These are phyloP conservation scores for Epinephelus awoara DNA, from an alignment of 2,797 vertebrate genomes.

Conservation along the genomic window DNA sequence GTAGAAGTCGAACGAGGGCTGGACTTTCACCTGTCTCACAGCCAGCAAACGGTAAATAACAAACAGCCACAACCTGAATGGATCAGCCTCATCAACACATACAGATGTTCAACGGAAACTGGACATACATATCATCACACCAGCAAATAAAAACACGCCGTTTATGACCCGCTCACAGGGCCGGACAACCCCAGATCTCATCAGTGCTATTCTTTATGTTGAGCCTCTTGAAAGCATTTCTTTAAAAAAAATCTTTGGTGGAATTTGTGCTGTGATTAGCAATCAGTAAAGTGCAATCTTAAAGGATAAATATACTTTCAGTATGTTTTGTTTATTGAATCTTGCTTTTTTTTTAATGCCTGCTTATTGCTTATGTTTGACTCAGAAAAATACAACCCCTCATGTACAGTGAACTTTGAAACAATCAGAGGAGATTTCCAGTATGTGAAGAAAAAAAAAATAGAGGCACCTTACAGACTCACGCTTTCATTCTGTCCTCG, in stretches of 20 bases:
- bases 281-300: conserved; percentile 89
- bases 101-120: conserved; percentile 42
- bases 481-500: conserved; percentile 61
- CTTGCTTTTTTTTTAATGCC: conserved; percentile 68
- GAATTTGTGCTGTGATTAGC: conserved; percentile 87
- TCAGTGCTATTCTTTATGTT: conserved; percentile 71
- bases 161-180: conserved; percentile 30
- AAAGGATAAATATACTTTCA: conserved; percentile 82
- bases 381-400: conserved; percentile 73
- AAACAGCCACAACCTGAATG: conserved; percentile 53
- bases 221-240: conserved; percentile 76
- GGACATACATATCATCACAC: conserved; percentile 62
- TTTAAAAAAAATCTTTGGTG: conserved; percentile 73
- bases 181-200: conserved; percentile 46
- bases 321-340: conserved; percentile 77
- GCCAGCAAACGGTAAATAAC: conserved; percentile 65
- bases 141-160: conserved; percentile 62
- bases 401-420: conserved; percentile 79
- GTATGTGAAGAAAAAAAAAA: conserved; percentile 68
- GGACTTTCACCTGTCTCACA: conserved; percentile 59
- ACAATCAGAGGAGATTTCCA: conserved; percentile 81
- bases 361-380: conserved; percentile 77
- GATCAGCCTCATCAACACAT: conserved; percentile 61
- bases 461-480: conserved; percentile 81
- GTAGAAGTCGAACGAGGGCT: conserved; percentile 45